phyloP scores from a whole-genome alignment of 1,140 invertebrate species.

The Penaeus chinensis region DNA sequence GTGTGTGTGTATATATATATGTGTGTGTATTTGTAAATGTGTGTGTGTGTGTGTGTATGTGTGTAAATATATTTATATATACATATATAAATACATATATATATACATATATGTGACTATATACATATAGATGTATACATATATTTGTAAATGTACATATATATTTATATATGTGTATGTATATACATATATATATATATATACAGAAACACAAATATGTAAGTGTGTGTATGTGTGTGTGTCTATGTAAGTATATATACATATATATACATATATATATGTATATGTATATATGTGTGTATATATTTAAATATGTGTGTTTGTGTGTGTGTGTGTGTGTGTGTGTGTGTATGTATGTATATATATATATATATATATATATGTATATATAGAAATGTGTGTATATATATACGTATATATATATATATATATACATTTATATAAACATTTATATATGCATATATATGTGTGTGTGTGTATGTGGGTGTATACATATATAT shows the following conservation, averaged over 20 bases:
- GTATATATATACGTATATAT: not conserved
- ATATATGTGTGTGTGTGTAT: not conserved
- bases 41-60: not conserved
- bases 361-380: conserved; percentile 8
- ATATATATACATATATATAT: not conserved
- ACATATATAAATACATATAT: not conserved
- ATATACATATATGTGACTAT: not conserved
- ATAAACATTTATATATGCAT: not conserved
- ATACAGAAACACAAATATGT: too few species aligned
- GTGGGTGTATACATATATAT: too few species aligned
- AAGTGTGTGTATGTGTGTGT: too few species aligned
- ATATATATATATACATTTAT: conserved; percentile 11
- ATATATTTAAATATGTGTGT: not conserved
- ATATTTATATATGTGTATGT: too few species aligned
- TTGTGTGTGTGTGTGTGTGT: not conserved
- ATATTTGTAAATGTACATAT: too few species aligned
- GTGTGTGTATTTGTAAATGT: not conserved
- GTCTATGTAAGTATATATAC: not conserved
- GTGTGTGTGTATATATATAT: not conserved
- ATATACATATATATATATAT: not conserved
- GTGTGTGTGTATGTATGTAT: not conserved
- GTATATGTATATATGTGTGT: not conserved
- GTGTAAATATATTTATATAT: not conserved
- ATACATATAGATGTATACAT: not conserved
- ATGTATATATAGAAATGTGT: conserved; percentile 9